A percentile compares a stretch with the other conserved stretches of the same genome.
phyloP scores from a whole-genome alignment of 2,113 vertebrate species.

The Marmota monax region DNA sequence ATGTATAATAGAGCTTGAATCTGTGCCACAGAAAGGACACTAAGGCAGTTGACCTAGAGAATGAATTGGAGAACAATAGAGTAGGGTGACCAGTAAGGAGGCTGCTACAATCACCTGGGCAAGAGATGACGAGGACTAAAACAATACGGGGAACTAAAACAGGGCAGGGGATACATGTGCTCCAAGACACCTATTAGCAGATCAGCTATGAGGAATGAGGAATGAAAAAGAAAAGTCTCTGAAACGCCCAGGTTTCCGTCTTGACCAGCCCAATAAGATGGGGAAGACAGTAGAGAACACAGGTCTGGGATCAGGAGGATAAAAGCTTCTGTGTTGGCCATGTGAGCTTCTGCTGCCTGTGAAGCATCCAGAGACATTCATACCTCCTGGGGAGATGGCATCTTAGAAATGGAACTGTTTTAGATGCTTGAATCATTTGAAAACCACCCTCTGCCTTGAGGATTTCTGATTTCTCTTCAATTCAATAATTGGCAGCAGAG shows the following conservation, averaged over 20 bases:
- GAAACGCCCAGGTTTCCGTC: not conserved
- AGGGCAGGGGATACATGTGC: accelerated
- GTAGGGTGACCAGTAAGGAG: not conserved
- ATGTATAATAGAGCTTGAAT: not conserved
- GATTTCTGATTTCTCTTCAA: not conserved
- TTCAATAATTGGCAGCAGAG: not conserved
- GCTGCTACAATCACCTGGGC: not conserved
- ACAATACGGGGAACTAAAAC: not conserved
- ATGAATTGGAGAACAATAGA: not conserved
- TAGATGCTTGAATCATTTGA: not conserved
- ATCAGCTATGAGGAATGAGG: not conserved
- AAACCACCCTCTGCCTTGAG: not conserved
- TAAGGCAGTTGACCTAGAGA: accelerated
- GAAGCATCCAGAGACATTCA: not conserved
- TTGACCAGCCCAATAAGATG: not conserved
- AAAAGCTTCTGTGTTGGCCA: not conserved
- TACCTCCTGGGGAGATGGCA: not conserved
- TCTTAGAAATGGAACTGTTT: not conserved
- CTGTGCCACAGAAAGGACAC: not conserved
- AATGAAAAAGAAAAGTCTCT: not conserved
- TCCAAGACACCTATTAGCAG: not conserved
- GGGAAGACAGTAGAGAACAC: not conserved
- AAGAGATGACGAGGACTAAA: not conserved
- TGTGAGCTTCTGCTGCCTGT: not conserved
- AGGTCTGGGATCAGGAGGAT: not conserved